A percentile compares a stretch with the other conserved stretches of the same genome.
phyloP scores from a whole-genome alignment of 1,140 invertebrate species.

The Eupeodes corollae region DNA sequence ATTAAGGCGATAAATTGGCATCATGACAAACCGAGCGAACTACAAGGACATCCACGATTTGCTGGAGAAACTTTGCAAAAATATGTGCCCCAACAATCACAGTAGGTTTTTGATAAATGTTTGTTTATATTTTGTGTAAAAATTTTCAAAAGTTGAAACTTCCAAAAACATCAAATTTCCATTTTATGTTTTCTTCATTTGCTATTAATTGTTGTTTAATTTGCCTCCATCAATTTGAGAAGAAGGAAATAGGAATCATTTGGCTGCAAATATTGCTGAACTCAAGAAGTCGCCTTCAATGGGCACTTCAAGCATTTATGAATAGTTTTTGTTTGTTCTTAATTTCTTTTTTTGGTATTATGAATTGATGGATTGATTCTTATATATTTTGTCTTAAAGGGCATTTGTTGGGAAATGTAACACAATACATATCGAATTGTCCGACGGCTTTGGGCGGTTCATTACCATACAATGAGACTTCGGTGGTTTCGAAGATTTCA shows the following conservation, averaged over 20 bases:
- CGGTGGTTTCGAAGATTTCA: slow-evolving; percentile 11
- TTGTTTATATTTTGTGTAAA: background rate
- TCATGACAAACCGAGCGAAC: slow-evolving; percentile 3
- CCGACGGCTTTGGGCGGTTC: slow-evolving; percentile 8
- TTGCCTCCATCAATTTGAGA: no score
- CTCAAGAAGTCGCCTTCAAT: no score
- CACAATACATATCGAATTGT: slow-evolving; percentile 16
- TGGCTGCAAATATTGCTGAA: no score
- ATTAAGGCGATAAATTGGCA: no score
- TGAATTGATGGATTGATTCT: background rate
- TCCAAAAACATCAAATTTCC: no score
- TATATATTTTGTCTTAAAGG: slow-evolving; percentile 5
- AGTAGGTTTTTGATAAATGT: slow-evolving; percentile 6
- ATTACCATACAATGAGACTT: slow-evolving; percentile 12
- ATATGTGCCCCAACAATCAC: slow-evolving; percentile 5
- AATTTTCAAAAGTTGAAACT: background rate
- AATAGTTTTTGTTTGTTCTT: background rate
- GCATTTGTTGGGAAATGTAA: slow-evolving; percentile 12
- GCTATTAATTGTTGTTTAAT: no score
- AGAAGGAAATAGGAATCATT: no score
- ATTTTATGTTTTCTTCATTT: no score
- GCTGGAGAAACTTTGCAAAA: slow-evolving; percentile 10
- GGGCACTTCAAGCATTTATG: no score
- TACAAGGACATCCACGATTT: slow-evolving; percentile 13
- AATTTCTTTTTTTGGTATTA: background rate